Base-by-base conservation (phyloP, 2,797 vertebrate genomes). In the Chloroceryle inda region DNA sequence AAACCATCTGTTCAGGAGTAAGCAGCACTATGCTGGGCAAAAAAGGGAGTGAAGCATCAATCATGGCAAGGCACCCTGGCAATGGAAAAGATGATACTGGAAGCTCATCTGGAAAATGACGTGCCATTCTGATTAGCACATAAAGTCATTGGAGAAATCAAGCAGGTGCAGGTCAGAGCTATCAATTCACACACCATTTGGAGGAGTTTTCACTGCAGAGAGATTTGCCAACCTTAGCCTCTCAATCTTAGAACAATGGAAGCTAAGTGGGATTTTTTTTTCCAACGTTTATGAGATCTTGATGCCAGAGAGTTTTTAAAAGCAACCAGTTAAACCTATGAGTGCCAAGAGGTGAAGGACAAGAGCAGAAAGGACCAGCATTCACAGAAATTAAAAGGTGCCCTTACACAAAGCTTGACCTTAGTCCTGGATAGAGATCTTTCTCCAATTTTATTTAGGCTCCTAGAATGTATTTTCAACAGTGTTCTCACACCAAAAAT, bases 1-100 rank as follows among this genome's bases (percentile, higher is more conserved):
- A 94, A 95, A 29, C 88, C 80, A 91, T 92, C 93, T 95, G 68
- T 24, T 77, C 85, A 72, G 55, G 3, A 80, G 56, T 26, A 90
- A 10, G 45, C 23, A 78, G 23, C 23, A 35, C 67, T 16, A 61
- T 29, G 4, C 38, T 75, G 75, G 71, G 82, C 64, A 93, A 64
- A 12, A 18, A 44, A 29, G 35, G 62, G 76, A 33, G 40, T 0
- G 26, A 26, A 89, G 44, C 16, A 78, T 73, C 92, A 95, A 93
- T 95, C 96, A 78, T 13, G 7, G 47, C 29, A 61, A 62, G 67
- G 76, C 79, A 91, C 59, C 86, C 89, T 83, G 88, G 92, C 85
- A 58, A 44, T 1, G 38, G 31, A 42, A 61, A 19, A 72, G 83
- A 44, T 26, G 73, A 55, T 56, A 4, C 80, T 77, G 92, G 76